A percentile compares a stretch with the other conserved stretches of the same genome.
Conservation (phyloP, 2,113 vertebrate genomes). For the Passer domesticus region DNA sequence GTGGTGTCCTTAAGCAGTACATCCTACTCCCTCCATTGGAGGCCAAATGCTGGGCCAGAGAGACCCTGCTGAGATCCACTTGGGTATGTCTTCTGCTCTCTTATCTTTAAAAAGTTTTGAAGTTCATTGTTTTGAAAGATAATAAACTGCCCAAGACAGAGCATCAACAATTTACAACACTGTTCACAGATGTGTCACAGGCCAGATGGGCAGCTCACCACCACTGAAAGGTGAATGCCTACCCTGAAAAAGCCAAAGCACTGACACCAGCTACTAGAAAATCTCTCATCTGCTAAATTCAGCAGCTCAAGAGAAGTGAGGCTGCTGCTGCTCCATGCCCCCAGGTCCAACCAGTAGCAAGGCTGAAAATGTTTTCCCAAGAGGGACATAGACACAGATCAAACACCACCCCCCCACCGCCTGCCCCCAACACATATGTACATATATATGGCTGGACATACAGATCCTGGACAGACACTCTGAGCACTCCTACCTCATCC, state of each 20-base stretch:
- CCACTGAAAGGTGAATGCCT: neutral
- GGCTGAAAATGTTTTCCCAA: neutral
- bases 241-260: neutral
- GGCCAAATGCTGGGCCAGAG: neutral
- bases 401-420: neutral
- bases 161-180: neutral
- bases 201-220: neutral
- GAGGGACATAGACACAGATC: neutral
- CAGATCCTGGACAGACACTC: neutral
- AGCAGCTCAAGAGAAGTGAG: neutral
- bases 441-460: neutral
- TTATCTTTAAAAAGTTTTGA: neutral
- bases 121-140: neutral
- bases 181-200: neutral
- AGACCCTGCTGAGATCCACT: neutral
- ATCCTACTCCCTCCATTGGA: neutral
- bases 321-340: neutral
- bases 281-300: neutral
- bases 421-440: fast-evolving
- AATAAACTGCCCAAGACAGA: neutral
- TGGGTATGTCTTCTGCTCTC: neutral
- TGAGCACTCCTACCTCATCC: neutral
- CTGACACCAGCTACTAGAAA: neutral
- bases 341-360: neutral
- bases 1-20: neutral